phyloP scores from a whole-genome alignment of 2,888 invertebrate species.

The Amaurobius ferox region DNA sequence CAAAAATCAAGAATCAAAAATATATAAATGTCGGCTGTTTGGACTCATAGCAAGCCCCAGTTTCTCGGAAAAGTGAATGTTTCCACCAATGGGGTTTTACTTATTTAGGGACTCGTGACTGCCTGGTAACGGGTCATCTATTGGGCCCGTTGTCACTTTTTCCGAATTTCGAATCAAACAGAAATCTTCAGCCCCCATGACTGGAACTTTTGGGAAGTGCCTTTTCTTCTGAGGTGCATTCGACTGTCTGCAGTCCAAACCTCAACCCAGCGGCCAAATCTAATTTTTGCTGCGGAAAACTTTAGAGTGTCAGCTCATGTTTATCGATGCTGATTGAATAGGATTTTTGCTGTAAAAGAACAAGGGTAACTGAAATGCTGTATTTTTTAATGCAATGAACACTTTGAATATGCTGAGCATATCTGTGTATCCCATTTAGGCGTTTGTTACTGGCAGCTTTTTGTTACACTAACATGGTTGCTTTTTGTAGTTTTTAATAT shows the following conservation, averaged over 20 bases:
- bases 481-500: slow-evolving; percentile 49
- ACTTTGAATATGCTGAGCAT: slow-evolving; percentile 31
- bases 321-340: slow-evolving; percentile 61
- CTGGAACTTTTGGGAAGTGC: slow-evolving; percentile 60
- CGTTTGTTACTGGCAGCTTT: slow-evolving; percentile 58
- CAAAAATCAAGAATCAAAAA: slow-evolving; percentile 27
- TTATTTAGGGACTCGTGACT: slow-evolving; percentile 22
- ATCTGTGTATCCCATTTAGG: slow-evolving; percentile 24
- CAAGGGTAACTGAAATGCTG: slow-evolving; percentile 63
- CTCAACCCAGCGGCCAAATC: slow-evolving; percentile 46
- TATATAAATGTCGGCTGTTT: slow-evolving; percentile 24
- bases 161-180: slow-evolving; percentile 23
- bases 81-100: neutral
- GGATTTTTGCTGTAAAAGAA: slow-evolving; percentile 61
- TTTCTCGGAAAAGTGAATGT: neutral
- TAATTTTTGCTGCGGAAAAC: slow-evolving; percentile 35
- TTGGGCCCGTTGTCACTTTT: neutral
- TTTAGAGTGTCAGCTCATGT: slow-evolving; percentile 23
- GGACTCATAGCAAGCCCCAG: neutral
- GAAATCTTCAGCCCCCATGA: slow-evolving; percentile 5
- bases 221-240: slow-evolving; percentile 64
- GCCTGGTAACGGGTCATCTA: neutral
- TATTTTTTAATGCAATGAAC: slow-evolving; percentile 39
- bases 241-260: slow-evolving; percentile 59
- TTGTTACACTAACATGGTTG: slow-evolving; percentile 30